phyloP scores from a whole-genome alignment of 2,888 invertebrate species.

The Margaritifera margaritifera region DNA sequence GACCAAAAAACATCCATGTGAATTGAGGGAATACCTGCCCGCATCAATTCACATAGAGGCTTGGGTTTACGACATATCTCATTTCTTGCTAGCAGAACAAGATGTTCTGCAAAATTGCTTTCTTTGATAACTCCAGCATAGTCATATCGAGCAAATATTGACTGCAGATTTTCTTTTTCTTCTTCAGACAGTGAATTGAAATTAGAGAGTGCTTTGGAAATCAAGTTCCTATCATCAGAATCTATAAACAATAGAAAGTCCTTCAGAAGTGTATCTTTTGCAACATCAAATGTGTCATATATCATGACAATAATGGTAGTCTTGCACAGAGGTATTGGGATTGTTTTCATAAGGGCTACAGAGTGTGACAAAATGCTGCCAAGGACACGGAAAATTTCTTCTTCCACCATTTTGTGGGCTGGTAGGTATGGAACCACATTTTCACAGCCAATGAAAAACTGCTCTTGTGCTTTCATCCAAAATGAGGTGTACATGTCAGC shows the following conservation, averaged over 20 bases:
- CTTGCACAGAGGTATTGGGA: constrained; percentile 33
- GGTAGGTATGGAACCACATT: constrained; percentile 29
- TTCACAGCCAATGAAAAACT: constrained; percentile 22
- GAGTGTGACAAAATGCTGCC: constrained; percentile 37
- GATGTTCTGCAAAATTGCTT: constrained; percentile 24
- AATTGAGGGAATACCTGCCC: constrained; percentile 29
- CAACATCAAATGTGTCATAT: constrained; percentile 31
- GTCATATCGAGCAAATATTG: constrained; percentile 28
- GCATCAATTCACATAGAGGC: constrained; percentile 27
- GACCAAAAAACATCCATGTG: constrained; percentile 35
- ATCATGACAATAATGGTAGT: constrained; percentile 24
- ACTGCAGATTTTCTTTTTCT: constrained; percentile 16
- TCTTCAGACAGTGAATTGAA: constrained; percentile 21
- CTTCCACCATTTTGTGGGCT: constrained; percentile 29
- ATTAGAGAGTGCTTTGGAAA: constrained; percentile 19
- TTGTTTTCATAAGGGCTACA: constrained; percentile 27
- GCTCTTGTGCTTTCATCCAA: constrained; percentile 23
- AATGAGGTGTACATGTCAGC: constrained; percentile 36
- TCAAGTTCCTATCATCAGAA: constrained; percentile 19
- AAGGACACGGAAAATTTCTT: constrained; percentile 23
- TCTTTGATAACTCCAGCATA: constrained; percentile 21
- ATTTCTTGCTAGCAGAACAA: constrained; percentile 27
- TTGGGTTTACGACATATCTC: constrained; percentile 27
- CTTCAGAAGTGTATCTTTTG: constrained; percentile 21
- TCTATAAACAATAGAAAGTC: constrained; percentile 35